Conservation (phyloP, 2,113 vertebrate genomes). For the Chloebia gouldiae region DNA sequence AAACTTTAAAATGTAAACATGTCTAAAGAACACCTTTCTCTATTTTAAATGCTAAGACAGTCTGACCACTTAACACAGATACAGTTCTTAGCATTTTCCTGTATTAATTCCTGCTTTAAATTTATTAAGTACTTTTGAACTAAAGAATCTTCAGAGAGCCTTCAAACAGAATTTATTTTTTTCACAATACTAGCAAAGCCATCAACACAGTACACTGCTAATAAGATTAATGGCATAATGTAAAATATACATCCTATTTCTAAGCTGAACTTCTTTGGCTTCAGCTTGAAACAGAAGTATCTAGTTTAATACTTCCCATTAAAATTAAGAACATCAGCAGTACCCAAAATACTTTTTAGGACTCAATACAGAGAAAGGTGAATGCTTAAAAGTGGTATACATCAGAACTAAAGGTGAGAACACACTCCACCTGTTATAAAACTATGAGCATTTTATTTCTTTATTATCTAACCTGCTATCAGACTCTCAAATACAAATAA, state of each 20-base stretch:
- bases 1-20: neutral
- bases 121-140: neutral
- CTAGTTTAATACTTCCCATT: neutral
- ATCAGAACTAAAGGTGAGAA: neutral
- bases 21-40: neutral
- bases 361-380: neutral
- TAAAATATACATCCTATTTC: neutral
- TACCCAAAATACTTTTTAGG: neutral
- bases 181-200: neutral
- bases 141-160: neutral
- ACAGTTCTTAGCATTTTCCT: neutral
- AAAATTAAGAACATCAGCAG: neutral
- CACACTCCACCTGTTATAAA: neutral
- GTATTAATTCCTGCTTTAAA: neutral
- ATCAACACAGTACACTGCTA: neutral
- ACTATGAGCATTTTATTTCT: neutral
- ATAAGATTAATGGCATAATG: neutral
- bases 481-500: neutral
- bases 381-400: neutral
- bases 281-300: neutral
- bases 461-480: neutral
- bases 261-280: neutral
- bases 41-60: neutral
- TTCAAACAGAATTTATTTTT: neutral
- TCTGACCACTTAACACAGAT: neutral